These are phyloP conservation scores for Tachystola acroxantha DNA, from an alignment of 2,888 invertebrate species.

Conservation along the genomic window DNA sequence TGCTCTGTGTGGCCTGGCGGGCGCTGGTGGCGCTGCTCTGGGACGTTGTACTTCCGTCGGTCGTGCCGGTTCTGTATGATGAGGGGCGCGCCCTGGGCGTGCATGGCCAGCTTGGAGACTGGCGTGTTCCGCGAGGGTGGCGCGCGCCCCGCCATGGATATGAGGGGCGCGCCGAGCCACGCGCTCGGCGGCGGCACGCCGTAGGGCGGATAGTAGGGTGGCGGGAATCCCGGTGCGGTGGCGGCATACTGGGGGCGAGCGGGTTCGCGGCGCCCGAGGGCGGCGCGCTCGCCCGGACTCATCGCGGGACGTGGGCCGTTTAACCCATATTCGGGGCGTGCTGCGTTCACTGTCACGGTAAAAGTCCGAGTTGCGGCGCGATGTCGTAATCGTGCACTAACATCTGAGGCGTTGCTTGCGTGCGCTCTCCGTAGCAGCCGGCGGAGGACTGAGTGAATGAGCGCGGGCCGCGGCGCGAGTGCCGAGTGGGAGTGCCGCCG, in stretches of 20 bases:
- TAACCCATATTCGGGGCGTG: constrained; percentile 84
- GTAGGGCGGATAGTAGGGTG: constrained; percentile 72
- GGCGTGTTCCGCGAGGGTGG: constrained; percentile 69
- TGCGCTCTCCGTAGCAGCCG: constrained; percentile 64
- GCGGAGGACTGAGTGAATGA: constrained; percentile 73
- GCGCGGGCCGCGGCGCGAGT: constrained; percentile 55
- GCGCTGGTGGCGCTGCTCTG: constrained; percentile 65
- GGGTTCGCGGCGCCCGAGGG: constrained; percentile 73
- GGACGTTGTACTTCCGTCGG: constrained; percentile 63
- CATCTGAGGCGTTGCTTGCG: constrained; percentile 64
- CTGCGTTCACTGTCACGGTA: constrained; percentile 71
- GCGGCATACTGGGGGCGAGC: constrained; percentile 71
- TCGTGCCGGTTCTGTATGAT: constrained; percentile 84
- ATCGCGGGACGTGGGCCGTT: constrained; percentile 72
- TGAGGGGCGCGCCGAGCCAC: constrained; percentile 89
- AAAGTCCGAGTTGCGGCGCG: constrained; percentile 58
- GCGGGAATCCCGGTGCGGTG: constrained; percentile 71
- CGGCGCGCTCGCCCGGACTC: constrained; percentile 77
- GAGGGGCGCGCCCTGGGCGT: constrained; percentile 91
- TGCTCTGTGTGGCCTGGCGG: constrained; percentile 48
- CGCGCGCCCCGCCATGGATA: constrained; percentile 85
- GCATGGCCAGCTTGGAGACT: constrained; percentile 87
- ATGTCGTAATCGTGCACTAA: constrained; percentile 75
- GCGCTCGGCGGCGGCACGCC: constrained; percentile 78
- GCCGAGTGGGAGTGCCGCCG: constrained; percentile 61